Evolutionary conservation across 37 sponge, comb jelly and placozoan genomes (phyloP).

Genomic region (Ephydatia muelleri): DNA sequence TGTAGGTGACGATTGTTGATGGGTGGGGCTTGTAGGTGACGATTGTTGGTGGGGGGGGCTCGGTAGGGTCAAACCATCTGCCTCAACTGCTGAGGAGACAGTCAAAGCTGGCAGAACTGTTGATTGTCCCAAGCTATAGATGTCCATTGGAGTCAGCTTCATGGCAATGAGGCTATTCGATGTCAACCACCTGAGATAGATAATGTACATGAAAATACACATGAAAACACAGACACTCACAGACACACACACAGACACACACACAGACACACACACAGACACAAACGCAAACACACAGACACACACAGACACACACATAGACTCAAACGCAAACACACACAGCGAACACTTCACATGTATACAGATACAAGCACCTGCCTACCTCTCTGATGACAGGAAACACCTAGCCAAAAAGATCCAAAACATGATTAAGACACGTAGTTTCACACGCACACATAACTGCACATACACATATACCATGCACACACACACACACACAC

Average conservation of each 20-base stretch:
- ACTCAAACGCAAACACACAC: neutral
- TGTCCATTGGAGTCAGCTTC: conserved; percentile 77
- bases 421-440: too few relatives aligned
- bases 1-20: conserved; percentile 40
- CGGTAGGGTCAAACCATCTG: conserved; percentile 60
- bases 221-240: neutral
- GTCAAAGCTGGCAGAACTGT: neutral
- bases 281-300: neutral
- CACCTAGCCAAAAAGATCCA: neutral
- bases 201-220: too few relatives aligned
- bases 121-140: neutral
- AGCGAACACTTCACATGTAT: neutral
- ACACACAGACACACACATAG: neutral
- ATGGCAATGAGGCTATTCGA: conserved; percentile 72
- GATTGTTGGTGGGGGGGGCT: conserved; percentile 57
- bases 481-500: conserved; percentile 8
- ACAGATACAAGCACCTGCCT: neutral
- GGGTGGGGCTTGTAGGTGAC: conserved; percentile 52
- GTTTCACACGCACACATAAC: too few relatives aligned
- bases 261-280: neutral
- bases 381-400: neutral
- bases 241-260: neutral
- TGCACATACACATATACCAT: neutral
- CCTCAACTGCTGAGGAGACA: conserved; percentile 47
- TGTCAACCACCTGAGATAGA: conserved; percentile 67